phyloP scores from a whole-genome alignment of 2,888 invertebrate genomes.

The Acanthosepion lycidas region DNA sequence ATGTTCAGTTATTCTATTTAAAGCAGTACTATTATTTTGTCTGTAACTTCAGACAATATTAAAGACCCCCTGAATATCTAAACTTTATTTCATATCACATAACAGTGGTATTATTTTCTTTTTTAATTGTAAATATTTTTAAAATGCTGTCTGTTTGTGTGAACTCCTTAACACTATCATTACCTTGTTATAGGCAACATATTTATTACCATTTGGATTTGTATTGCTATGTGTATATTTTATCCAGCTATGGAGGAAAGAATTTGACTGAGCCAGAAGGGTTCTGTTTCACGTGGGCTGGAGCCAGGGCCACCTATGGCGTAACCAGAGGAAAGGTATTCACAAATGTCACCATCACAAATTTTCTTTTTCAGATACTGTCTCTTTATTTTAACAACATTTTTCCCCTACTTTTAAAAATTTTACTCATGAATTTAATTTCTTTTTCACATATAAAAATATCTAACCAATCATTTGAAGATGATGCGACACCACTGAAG shows the following conservation, averaged over 20 bases:
- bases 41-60: neutral
- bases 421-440: neutral
- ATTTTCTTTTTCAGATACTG: constrained; percentile 36
- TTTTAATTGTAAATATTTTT: neutral
- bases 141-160: neutral
- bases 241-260: constrained; percentile 81
- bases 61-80: too few species aligned
- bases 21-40: neutral
- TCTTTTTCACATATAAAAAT: neutral
- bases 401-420: neutral
- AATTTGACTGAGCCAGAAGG: constrained; percentile 86
- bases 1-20: neutral
- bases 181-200: neutral
- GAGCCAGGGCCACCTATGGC: constrained; percentile 90
- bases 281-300: constrained; percentile 95
- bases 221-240: constrained; percentile 46
- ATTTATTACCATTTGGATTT: constrained; percentile 36
- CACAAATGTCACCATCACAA: constrained; percentile 49
- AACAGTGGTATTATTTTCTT: neutral
- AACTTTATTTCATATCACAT: too few species aligned
- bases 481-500: neutral
- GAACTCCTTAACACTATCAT: neutral
- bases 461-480: neutral
- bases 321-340: constrained; percentile 85
- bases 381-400: neutral